Conservation (phyloP, 2,113 vertebrate species). For the Gymnocephalus cernua region DNA sequence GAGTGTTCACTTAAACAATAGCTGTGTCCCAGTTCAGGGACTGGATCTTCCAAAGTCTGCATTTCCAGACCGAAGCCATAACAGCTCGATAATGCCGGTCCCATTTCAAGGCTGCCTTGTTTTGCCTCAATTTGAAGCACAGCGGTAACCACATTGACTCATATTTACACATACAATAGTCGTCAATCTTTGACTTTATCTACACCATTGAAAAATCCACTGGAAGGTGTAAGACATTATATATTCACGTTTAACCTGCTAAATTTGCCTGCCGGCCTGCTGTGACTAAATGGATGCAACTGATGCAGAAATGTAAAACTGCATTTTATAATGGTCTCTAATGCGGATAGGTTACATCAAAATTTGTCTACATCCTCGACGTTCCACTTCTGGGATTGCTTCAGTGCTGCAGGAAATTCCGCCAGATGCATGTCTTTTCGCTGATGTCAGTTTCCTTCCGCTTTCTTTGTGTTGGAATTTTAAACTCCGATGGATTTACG, state of each 20-base stretch:
- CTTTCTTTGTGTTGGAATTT: too few species aligned
- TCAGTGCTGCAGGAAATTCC: too few species aligned
- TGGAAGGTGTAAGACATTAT: not conserved
- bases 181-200: not conserved
- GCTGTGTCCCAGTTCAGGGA: constrained; percentile 23
- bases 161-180: not conserved
- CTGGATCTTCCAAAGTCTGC: constrained; percentile 19
- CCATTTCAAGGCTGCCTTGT: not conserved
- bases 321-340: not conserved
- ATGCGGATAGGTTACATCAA: not conserved
- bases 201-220: not conserved
- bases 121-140: not conserved
- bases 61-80: not conserved
- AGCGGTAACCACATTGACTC: not conserved
- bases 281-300: not conserved
- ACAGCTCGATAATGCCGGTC: not conserved
- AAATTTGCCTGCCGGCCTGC: not conserved
- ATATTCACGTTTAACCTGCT: not conserved
- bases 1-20: constrained; percentile 24
- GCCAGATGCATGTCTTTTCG: too few species aligned
- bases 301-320: not conserved
- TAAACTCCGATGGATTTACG: too few species aligned
- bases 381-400: too few species aligned
- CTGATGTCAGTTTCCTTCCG: too few species aligned
- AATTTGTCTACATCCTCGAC: not conserved